Evolutionary conservation across 2,888 invertebrate genomes (phyloP).

Genomic region (Trissoscelio sp.): DNA sequence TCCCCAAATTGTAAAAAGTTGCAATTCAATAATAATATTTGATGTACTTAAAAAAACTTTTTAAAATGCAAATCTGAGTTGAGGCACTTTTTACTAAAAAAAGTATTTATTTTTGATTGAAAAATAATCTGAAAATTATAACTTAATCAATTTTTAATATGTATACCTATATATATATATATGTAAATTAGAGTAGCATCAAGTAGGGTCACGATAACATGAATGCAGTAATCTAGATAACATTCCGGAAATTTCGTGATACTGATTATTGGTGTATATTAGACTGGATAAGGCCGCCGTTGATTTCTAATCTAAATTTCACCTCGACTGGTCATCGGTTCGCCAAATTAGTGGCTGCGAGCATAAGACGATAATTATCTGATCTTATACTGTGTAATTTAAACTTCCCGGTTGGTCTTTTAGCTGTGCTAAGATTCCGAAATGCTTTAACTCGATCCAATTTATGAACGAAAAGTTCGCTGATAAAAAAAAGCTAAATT

Average conservation of each 20-base stretch:
- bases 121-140: neutral
- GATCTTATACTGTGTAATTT: conserved; percentile 12
- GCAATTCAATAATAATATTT: no score
- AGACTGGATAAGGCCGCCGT: conserved; percentile 40
- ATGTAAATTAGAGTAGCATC: neutral
- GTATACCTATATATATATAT: neutral
- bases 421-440: neutral
- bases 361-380: conserved; percentile 37
- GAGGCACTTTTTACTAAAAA: no score
- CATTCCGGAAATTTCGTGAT: conserved; percentile 56
- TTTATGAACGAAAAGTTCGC: neutral
- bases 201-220: neutral
- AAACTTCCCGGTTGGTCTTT: conserved; percentile 9
- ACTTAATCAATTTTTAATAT: neutral
- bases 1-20: no score
- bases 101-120: neutral
- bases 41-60: no score
- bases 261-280: conserved; percentile 47
- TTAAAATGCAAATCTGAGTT: no score
- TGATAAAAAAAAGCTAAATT: no score
- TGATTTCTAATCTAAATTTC: conserved; percentile 53
- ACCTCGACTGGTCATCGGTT: conserved; percentile 39
- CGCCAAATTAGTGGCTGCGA: conserved; percentile 11
- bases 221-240: conserved; percentile 39
- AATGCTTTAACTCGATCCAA: no score